These are phyloP conservation scores for Blera fallax DNA, from an alignment of 2,888 invertebrate genomes.

Conservation along the genomic window DNA sequence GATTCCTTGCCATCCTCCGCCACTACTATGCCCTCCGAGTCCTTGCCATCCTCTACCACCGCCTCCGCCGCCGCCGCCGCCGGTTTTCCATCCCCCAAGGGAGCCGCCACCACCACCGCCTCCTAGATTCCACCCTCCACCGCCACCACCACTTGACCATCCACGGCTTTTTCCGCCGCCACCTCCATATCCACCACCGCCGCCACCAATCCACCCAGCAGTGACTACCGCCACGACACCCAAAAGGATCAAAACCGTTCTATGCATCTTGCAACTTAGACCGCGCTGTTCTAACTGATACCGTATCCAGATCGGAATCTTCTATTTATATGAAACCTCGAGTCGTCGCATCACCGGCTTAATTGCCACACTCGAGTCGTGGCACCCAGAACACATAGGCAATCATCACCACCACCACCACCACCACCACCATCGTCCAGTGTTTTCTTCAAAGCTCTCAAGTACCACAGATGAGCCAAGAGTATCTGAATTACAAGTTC, in stretches of 20 bases:
- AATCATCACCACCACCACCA: background rate
- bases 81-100: slow-evolving; percentile 25
- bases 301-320: slow-evolving; percentile 33
- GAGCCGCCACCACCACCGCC: slow-evolving; percentile 15
- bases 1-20: slow-evolving; percentile 72
- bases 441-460: slow-evolving; percentile 20
- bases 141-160: slow-evolving; percentile 19
- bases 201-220: slow-evolving; percentile 49
- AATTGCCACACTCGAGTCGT: slow-evolving; percentile 52
- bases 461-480: slow-evolving; percentile 27
- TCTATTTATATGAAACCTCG: slow-evolving; percentile 62
- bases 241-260: slow-evolving; percentile 64
- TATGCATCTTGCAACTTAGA: slow-evolving; percentile 64
- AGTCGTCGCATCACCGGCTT: slow-evolving; percentile 39
- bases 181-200: slow-evolving; percentile 41
- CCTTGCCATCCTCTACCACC: slow-evolving; percentile 67
- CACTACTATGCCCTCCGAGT: slow-evolving; percentile 50
- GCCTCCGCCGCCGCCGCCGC: slow-evolving; percentile 72
- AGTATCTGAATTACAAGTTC: slow-evolving; percentile 30
- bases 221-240: slow-evolving; percentile 45
- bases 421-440: slow-evolving; percentile 3
- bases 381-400: slow-evolving; percentile 25
- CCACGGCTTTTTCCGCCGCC: slow-evolving; percentile 20
- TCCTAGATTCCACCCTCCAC: slow-evolving; percentile 24
- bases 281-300: slow-evolving; percentile 54